Evolutionary conservation across 2,797 vertebrate genomes (phyloP), one percentile per base, ranked within the genome.

Genomic region (Monodelphis domestica): DNA sequence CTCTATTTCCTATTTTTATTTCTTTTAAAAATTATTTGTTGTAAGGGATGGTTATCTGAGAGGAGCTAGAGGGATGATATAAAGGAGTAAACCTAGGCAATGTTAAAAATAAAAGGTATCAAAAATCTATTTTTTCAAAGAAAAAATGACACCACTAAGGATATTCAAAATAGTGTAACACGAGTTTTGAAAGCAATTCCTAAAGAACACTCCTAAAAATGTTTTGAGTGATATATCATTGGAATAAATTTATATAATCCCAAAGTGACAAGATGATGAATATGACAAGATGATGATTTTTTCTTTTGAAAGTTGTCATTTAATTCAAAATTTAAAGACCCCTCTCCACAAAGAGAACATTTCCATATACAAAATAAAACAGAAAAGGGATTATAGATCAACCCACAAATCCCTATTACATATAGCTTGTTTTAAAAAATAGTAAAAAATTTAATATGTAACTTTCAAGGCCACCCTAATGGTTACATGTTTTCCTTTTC

Each of bases 131-230:
- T 21, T 70, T 70, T 70, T 38, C 63, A 70, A 70, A 70, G n/a
- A 78, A n/a, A n/a, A n/a, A n/a, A 14, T 59, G 33, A 7, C 17
- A 45, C n/a, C n/a, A 78, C 54, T 55, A 24, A 78, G 63, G n/a
- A 78, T 63, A 55, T 91, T 55, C 52, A 92, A 92, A 91, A 55
- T 21, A 89, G 84, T 38, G 12, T 89, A 53, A 38, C 17, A 88
- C 38, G n/a, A 87, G 17, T 51, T 94, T 91, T 88, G 89, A 91
- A 93, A 55, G 33, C 56, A 84, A 89, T 57, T 84, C 45, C 4
- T 90, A 92, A 94, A 59, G 3, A 90, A 91, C 1, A 94, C 50
- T 28, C 2, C 54, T 10, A 51, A 38, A 90, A 90, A 88, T 30
- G 3, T 10, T 84, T 26, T 78, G 7, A 45, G 21, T 24, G 17